Conservation (phyloP, 2,888 invertebrate species). For the Epistrophella euchroma region DNA sequence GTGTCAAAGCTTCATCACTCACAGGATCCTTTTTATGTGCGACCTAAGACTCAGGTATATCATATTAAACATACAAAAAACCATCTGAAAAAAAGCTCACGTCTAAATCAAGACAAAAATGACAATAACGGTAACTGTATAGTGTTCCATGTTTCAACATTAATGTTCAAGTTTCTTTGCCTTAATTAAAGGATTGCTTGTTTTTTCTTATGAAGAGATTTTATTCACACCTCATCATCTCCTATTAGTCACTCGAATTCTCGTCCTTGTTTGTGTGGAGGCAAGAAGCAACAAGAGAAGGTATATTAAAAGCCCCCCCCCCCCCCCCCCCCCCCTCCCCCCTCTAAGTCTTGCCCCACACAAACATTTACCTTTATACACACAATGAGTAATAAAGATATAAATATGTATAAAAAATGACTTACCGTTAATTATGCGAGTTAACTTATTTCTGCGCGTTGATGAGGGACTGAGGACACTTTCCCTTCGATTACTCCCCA, state of each 20-base stretch:
- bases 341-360: neutral
- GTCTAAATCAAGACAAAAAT: constrained; percentile 31
- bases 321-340: no score
- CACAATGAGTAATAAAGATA: neutral
- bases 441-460: constrained; percentile 90
- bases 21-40: no score
- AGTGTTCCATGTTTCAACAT: constrained; percentile 33
- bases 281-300: constrained; percentile 15
- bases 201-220: constrained; percentile 40
- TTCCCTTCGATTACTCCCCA: constrained; percentile 84
- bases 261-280: constrained; percentile 47
- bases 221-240: constrained; percentile 64
- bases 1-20: no score
- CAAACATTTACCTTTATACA: constrained; percentile 12
- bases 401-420: constrained; percentile 57
- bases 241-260: constrained; percentile 72
- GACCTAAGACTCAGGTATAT: no score
- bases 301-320: neutral
- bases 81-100: neutral
- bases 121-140: constrained; percentile 13
- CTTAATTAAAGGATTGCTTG: constrained; percentile 53
- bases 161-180: constrained; percentile 52
- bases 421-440: constrained; percentile 90
- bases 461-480: constrained; percentile 90
- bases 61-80: neutral